Conservation (phyloP, 2,797 vertebrate genomes). For the Thalassophryne amazonica region DNA sequence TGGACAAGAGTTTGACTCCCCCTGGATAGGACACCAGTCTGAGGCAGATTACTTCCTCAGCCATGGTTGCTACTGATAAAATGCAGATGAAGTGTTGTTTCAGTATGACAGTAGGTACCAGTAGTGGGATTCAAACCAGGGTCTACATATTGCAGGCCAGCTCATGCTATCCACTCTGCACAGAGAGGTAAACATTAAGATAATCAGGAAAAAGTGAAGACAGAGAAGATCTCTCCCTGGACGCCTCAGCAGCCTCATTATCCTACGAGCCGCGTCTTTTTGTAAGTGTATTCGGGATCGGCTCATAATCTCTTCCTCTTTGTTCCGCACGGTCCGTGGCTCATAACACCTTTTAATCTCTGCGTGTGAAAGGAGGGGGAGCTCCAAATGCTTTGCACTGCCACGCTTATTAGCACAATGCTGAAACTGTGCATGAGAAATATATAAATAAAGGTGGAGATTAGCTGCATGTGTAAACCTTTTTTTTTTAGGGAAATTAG, state of each 20-base stretch:
- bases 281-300: conserved; percentile 59
- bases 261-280: conserved; percentile 52
- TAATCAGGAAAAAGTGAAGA: conserved; percentile 29
- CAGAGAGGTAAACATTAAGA: conserved; percentile 4
- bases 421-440: conserved; percentile 53
- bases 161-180: too few species aligned
- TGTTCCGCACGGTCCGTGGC: conserved; percentile 51
- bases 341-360: conserved; percentile 65
- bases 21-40: too few species aligned
- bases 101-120: neutral
- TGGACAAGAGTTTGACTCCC: too few species aligned
- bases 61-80: too few species aligned
- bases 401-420: conserved; percentile 64
- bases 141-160: too few species aligned
- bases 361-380: conserved; percentile 38
- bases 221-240: conserved; percentile 20
- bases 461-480: conserved; percentile 55
- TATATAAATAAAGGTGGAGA: conserved; percentile 69
- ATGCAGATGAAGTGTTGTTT: neutral
- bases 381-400: too few species aligned
- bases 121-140: neutral
- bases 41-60: too few species aligned
- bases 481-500: conserved; percentile 72
- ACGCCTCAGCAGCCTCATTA: conserved; percentile 58
- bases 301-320: conserved; percentile 53